Conservation (phyloP, 2,888 invertebrate species). For the Cryptocephalus moraei region DNA sequence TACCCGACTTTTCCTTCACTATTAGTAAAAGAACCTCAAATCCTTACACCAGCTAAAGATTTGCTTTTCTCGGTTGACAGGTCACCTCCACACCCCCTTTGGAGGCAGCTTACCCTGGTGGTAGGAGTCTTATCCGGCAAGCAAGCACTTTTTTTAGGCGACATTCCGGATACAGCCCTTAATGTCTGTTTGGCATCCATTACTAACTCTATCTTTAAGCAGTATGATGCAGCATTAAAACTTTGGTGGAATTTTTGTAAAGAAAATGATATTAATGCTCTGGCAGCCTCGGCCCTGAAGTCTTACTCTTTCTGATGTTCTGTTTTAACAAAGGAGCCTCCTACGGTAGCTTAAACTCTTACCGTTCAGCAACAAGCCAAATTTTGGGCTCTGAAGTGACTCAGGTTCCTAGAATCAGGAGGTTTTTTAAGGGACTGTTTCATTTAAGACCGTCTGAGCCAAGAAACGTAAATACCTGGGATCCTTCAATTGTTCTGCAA, state of each 20-base stretch:
- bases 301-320: too few species aligned
- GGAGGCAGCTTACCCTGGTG: slow-evolving; percentile 9
- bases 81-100: not conserved
- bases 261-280: too few species aligned
- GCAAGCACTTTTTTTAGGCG: slow-evolving; percentile 5
- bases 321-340: too few species aligned
- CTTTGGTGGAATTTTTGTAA: slow-evolving; percentile 3
- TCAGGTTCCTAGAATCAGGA: slow-evolving; percentile 7
- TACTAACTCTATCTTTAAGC: slow-evolving; percentile 1
- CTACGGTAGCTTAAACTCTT: slow-evolving; percentile 11
- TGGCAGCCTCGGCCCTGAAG: too few species aligned
- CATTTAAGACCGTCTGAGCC: slow-evolving; percentile 8
- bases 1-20: slow-evolving; percentile 3
- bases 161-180: slow-evolving; percentile 3
- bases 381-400: slow-evolving; percentile 6
- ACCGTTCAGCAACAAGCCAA: slow-evolving; percentile 9
- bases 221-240: too few species aligned
- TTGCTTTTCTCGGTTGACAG: slow-evolving; percentile 3
- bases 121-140: slow-evolving; percentile 11
- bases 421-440: slow-evolving; percentile 14
- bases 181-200: slow-evolving; percentile 8
- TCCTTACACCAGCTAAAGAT: slow-evolving; percentile 1
- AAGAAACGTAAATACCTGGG: slow-evolving; percentile 10
- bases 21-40: slow-evolving; percentile 1
- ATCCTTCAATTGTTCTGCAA: slow-evolving; percentile 7